phyloP scores from a whole-genome alignment of 2,888 invertebrate genomes.

The Graphium colonna region DNA sequence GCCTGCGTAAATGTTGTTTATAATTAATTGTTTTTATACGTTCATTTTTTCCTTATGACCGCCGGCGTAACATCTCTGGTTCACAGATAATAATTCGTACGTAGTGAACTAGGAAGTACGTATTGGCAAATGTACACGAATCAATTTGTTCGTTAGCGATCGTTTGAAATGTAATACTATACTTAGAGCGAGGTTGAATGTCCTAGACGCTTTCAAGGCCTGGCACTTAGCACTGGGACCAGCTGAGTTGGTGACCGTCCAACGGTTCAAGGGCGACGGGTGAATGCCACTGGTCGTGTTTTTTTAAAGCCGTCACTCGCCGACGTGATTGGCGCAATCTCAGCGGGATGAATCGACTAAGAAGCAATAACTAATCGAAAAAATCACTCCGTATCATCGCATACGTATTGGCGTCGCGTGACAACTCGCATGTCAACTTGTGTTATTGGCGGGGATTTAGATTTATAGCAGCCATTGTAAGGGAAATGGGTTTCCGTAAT shows the following conservation, averaged over 20 bases:
- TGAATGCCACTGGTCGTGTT: conserved; percentile 73
- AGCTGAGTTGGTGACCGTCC: conserved; percentile 67
- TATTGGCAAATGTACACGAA: not conserved
- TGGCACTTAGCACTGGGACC: conserved; percentile 55
- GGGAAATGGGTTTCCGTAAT: not conserved
- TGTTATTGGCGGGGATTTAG: conserved; percentile 4
- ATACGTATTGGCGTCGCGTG: conserved; percentile 22
- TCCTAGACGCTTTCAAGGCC: conserved; percentile 66
- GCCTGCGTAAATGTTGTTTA: conserved; percentile 10
- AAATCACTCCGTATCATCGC: conserved; percentile 16
- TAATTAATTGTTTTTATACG: conserved; percentile 13
- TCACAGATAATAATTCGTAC: not conserved
- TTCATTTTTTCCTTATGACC: conserved; percentile 16
- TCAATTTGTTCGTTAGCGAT: conserved; percentile 7
- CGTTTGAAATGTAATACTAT: conserved; percentile 20
- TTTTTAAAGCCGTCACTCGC: conserved; percentile 63
- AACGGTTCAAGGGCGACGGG: conserved; percentile 73
- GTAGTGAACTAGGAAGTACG: conserved; percentile 6
- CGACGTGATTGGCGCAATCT: conserved; percentile 59
- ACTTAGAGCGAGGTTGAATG: conserved; percentile 59
- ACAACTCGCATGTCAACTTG: conserved; percentile 30
- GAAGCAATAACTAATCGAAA: conserved; percentile 38
- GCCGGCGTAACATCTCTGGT: conserved; percentile 7
- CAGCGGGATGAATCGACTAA: conserved; percentile 63
- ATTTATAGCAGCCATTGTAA: conserved; percentile 12